Conservation (phyloP, 2,888 invertebrate genomes). For the Scaptomyza reducta region DNA sequence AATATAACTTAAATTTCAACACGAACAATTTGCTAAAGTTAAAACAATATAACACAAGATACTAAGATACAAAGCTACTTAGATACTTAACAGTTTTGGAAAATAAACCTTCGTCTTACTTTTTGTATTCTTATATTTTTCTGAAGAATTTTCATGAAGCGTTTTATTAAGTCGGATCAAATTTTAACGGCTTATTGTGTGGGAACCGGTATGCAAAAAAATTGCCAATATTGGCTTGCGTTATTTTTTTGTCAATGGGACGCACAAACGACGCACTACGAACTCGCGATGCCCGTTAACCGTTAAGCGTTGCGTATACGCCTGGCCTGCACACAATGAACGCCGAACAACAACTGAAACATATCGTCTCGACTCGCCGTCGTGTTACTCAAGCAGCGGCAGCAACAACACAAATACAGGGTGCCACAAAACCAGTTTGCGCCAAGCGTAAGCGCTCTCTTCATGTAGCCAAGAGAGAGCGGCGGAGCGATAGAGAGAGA, state of each 20-base stretch:
- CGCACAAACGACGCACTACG: slow-evolving; percentile 26
- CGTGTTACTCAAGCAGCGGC: slow-evolving; percentile 19
- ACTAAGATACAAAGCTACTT: slow-evolving; percentile 15
- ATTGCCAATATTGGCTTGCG: slow-evolving; percentile 27
- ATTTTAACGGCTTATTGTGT: slow-evolving; percentile 40
- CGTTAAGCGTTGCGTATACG: slow-evolving; percentile 62
- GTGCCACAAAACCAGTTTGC: slow-evolving; percentile 52
- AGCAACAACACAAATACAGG: slow-evolving; percentile 38
- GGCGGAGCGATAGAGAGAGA: slow-evolving; percentile 7
- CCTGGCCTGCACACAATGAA: slow-evolving; percentile 65
- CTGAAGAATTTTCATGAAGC: slow-evolving; percentile 18
- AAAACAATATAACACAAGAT: slow-evolving; percentile 6
- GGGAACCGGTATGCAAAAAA: slow-evolving; percentile 49
- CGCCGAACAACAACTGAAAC: slow-evolving; percentile 74
- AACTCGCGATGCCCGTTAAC: slow-evolving; percentile 33
- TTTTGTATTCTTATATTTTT: slow-evolving; percentile 1
- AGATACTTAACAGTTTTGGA: slow-evolving; percentile 11
- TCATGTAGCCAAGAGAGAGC: slow-evolving; percentile 33
- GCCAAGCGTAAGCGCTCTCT: slow-evolving; percentile 28
- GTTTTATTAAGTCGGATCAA: slow-evolving; percentile 9
- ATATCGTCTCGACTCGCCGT: slow-evolving; percentile 11
- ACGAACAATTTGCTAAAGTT: slow-evolving; percentile 23
- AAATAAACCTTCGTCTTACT: slow-evolving; percentile 10
- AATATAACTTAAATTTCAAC: slow-evolving; percentile 46
- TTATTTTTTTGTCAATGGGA: slow-evolving; percentile 7